Conservation (phyloP, 1,140 invertebrate species). For the Oedothorax gibbosus region DNA sequence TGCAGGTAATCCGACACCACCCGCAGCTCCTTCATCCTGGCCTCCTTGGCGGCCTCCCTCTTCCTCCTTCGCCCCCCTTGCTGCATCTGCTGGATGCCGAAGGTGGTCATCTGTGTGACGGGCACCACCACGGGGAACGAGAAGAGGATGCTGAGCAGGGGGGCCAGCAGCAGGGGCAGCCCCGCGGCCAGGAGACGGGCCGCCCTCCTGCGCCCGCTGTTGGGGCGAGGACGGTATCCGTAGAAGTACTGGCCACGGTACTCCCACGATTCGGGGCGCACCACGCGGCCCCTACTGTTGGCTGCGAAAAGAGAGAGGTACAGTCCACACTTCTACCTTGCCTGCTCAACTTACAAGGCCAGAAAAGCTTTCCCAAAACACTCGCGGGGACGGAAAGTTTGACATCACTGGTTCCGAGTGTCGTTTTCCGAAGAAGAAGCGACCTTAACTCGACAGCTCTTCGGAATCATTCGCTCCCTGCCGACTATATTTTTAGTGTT, state of each 20-base stretch:
- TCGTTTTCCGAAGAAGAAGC: too few relatives aligned
- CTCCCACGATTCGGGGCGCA: conserved; percentile 57
- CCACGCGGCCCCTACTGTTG: conserved; percentile 18
- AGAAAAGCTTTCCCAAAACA: too few relatives aligned
- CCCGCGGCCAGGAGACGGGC: conserved; percentile 47
- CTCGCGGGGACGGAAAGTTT: too few relatives aligned
- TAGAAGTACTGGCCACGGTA: conserved; percentile 59
- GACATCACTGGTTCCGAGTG: too few relatives aligned
- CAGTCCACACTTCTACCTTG: too few relatives aligned
- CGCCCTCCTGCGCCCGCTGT: neutral
- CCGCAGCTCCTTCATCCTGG: conserved; percentile 38
- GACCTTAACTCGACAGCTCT: too few relatives aligned
- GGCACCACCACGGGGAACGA: conserved; percentile 47
- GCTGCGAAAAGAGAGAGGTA: neutral
- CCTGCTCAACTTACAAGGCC: too few relatives aligned
- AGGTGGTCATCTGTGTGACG: conserved; percentile 26
- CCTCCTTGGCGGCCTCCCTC: neutral
- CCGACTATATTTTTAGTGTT: too few relatives aligned
- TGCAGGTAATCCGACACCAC: conserved; percentile 43
- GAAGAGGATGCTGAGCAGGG: conserved; percentile 54
- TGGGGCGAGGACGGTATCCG: conserved; percentile 30
- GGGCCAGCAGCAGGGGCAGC: conserved; percentile 49
- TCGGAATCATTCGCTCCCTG: too few relatives aligned
- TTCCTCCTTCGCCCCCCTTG: neutral
- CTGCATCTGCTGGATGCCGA: neutral